Base-by-base conservation (phyloP, 2,113 vertebrate genomes). In the Meleagris gallopavo region DNA sequence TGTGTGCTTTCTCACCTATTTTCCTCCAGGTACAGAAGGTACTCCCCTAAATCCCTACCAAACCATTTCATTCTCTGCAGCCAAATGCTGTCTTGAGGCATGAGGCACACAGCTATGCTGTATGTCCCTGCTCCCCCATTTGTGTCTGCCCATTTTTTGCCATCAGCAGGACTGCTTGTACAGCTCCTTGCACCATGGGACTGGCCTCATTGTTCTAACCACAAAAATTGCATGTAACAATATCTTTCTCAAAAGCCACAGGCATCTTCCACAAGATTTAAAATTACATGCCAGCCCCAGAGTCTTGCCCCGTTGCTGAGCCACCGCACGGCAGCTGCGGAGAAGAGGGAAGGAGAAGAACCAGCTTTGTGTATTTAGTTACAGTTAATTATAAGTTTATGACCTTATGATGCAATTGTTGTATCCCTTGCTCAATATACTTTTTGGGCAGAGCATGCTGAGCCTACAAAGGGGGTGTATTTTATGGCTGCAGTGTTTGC, bases 351-450 rank as follows among this genome's bases (percentile, higher is more conserved):
- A 29, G 41, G 54, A 85, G 87, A 83, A 95, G 89, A 95, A 93
- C 83, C 16, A 83, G 89, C 69, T 90, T 93, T 41, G 69, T 69
- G 70, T 79, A 54, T 58, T 89, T 92, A 74, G 93, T 91, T 83
- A 73, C 62, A 88, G 94, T 85, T 91, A 90, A 91, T 87, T 94
- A 93, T 88, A 95, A 93, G 58, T 95, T 95, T 96, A 96, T 88
- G 94, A 94, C 92, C 94, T 97, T 91, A 89, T 94, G 89, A 95
- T 95, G 93, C 83, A 96, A 88, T 92, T 91, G 93, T 20, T 79
- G 45, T 72, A 50, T 43, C 83, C 60, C 75, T 96, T 93, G 86
- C 92, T 94, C 95, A 91, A 90, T 83, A 95, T 40, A 74, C 69
- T 96, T 95, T 86, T 72, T 75, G 85, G 60, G 54, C 64, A 75